Evolutionary conservation across 2,797 vertebrate genomes (phyloP).

Genomic region (Australoheros facetus): DNA sequence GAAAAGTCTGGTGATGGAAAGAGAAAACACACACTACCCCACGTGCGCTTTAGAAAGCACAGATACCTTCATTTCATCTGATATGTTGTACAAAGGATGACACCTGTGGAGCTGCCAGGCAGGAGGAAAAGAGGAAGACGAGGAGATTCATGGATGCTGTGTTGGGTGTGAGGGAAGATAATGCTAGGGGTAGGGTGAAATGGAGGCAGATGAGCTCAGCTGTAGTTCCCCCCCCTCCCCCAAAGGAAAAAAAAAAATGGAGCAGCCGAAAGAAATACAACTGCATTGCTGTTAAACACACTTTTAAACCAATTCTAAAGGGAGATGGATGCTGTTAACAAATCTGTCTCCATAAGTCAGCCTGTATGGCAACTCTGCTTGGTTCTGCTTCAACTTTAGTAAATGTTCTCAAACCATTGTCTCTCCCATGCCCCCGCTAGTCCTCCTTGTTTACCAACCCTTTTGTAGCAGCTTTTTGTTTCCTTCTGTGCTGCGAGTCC

Average conservation of each 20-base stretch:
- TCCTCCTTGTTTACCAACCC: conserved; percentile 32
- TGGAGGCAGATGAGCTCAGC: background rate
- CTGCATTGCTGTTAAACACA: background rate
- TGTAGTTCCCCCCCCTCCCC: background rate
- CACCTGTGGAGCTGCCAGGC: background rate
- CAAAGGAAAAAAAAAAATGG: background rate
- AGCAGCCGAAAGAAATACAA: background rate
- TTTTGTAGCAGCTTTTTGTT: conserved; percentile 33
- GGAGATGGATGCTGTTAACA: background rate
- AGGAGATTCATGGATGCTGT: background rate
- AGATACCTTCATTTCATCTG: conserved; percentile 8
- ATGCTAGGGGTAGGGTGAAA: background rate
- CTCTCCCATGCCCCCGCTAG: background rate
- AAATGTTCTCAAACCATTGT: background rate
- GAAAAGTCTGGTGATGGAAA: conserved; percentile 28
- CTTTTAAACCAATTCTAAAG: background rate
- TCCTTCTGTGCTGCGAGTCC: background rate
- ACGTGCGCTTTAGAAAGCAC: conserved; percentile 34
- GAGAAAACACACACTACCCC: conserved; percentile 42
- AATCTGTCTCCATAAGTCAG: background rate
- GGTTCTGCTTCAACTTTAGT: background rate
- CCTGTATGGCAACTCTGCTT: background rate
- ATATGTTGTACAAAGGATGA: no score
- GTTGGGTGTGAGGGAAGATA: no score
- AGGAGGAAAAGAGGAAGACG: no score